Conservation (phyloP, 2,888 invertebrate genomes). For the Leptopilina myrica region DNA sequence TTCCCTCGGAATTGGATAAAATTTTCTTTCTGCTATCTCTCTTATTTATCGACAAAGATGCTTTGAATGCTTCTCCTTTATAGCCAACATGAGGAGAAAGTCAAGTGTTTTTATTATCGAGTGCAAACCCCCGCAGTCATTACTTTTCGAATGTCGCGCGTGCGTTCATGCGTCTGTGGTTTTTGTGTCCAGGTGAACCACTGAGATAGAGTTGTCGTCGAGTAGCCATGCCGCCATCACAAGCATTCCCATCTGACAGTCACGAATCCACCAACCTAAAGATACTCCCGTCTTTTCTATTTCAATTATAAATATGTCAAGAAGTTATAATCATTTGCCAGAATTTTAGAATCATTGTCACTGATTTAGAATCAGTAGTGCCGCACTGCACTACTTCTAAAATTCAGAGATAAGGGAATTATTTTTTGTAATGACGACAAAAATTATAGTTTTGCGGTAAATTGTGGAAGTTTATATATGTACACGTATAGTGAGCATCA, state of each 20-base stretch:
- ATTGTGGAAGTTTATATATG: constrained; percentile 29
- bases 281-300: too few relatives aligned
- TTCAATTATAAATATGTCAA: too few relatives aligned
- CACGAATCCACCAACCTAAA: constrained; percentile 44
- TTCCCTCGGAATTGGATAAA: too few relatives aligned
- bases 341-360: too few relatives aligned
- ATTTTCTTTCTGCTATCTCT: constrained; percentile 11
- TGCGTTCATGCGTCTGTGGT: constrained; percentile 65
- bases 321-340: too few relatives aligned
- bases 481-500: background rate
- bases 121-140: constrained; percentile 61
- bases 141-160: constrained; percentile 65
- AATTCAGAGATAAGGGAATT: too few relatives aligned
- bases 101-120: constrained; percentile 58
- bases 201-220: constrained; percentile 70
- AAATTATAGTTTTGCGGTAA: too few relatives aligned
- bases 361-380: too few relatives aligned
- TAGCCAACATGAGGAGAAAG: constrained; percentile 18
- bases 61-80: constrained; percentile 38
- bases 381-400: too few relatives aligned
- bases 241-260: constrained; percentile 71
- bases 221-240: constrained; percentile 69
- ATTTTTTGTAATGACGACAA: too few relatives aligned
- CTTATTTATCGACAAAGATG: background rate
- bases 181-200: constrained; percentile 63